Percentiles rank a stretch among this genome's conserved stretches.
Conservation (phyloP, 2,113 vertebrate species). For the Brachirus orientalis region DNA sequence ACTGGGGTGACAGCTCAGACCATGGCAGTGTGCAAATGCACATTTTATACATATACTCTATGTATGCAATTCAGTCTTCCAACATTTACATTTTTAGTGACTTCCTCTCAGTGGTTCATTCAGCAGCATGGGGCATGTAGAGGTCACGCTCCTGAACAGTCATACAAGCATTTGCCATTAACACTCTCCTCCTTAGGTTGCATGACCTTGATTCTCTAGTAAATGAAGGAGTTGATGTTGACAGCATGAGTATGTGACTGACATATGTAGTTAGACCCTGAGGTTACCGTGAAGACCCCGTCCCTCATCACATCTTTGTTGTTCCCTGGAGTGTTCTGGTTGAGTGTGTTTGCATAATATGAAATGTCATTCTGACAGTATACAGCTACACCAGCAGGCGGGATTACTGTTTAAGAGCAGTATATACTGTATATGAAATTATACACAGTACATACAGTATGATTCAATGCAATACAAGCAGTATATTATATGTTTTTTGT, state of each 20-base stretch:
- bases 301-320: constrained; percentile 46
- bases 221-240: constrained; percentile 56
- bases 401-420: not conserved
- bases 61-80: not conserved
- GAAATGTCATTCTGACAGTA: constrained; percentile 22
- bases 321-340: constrained; percentile 28
- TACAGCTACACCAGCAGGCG: constrained; percentile 12
- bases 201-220: constrained; percentile 36
- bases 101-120: not conserved
- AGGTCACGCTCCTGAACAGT: constrained; percentile 1
- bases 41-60: not conserved
- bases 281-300: constrained; percentile 54
- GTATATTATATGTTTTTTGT: constrained; percentile 23
- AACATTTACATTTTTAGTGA: not conserved
- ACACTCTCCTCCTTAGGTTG: constrained; percentile 9
- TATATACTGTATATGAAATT: too few relatives aligned
- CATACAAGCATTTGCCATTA: constrained; percentile 3
- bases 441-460: too few relatives aligned
- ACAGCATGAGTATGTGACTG: constrained; percentile 59
- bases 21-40: not conserved
- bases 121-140: not conserved
- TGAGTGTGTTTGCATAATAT: constrained; percentile 32
- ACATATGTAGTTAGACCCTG: constrained; percentile 50
- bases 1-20: constrained; percentile 8
- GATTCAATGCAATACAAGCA: too few relatives aligned